Conservation (phyloP, 2,113 vertebrate genomes). For the Pituophis catenifer region DNA sequence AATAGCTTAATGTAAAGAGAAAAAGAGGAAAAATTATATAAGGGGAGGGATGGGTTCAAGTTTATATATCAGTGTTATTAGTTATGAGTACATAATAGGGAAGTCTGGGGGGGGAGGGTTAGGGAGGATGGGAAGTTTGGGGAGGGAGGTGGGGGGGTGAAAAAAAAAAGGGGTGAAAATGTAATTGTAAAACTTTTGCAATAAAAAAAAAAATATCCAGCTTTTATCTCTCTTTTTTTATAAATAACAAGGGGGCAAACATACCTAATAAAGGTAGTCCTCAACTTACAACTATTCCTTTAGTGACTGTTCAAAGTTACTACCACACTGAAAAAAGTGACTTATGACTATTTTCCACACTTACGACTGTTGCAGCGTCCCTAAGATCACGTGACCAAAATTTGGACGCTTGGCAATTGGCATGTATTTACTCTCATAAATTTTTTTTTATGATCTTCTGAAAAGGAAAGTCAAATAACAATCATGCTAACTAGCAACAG, state of each 20-base stretch:
- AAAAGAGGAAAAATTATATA: no score
- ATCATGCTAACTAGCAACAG: not conserved
- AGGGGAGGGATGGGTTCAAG: no score
- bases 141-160: no score
- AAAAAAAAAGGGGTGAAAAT: no score
- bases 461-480: not conserved
- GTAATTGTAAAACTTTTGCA: no score
- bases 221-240: not conserved
- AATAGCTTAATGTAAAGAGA: no score
- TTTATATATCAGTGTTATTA: no score
- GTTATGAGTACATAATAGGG: no score
- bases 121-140: no score
- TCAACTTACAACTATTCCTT: not conserved
- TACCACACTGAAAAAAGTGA: not conserved
- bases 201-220: no score
- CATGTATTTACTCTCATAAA: not conserved
- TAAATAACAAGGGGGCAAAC: not conserved
- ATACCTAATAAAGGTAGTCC: not conserved
- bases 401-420: not conserved
- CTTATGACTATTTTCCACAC: not conserved
- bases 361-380: not conserved
- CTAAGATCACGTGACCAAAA: not conserved
- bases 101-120: no score
- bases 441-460: not conserved
- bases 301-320: not conserved